These are phyloP conservation scores for Neocrepidodera transversa DNA, from an alignment of 2,888 invertebrate genomes.

Conservation along the genomic window DNA sequence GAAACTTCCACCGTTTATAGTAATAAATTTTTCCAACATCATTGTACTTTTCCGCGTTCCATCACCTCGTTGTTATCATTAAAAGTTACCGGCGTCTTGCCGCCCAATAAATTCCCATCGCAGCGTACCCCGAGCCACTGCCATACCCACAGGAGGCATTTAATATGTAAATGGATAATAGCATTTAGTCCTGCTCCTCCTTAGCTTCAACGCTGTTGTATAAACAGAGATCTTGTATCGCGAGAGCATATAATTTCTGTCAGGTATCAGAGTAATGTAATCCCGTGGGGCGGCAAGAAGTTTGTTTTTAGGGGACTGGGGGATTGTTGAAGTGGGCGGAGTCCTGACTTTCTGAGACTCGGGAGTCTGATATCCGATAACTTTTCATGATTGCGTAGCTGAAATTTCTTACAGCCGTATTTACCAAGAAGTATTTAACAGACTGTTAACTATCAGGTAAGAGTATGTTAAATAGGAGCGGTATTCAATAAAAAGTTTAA, in stretches of 20 bases:
- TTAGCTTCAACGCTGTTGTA: conserved; percentile 26
- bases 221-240: conserved; percentile 35
- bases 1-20: no score
- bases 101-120: conserved; percentile 18
- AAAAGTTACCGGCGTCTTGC: conserved; percentile 11
- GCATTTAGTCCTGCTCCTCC: conserved; percentile 31
- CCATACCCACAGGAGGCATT: conserved; percentile 32
- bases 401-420: conserved; percentile 2
- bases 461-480: no score
- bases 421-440: no score
- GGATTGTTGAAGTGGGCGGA: background rate
- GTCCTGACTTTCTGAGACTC: background rate
- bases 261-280: conserved; percentile 32
- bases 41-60: conserved; percentile 18
- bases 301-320: conserved; percentile 13
- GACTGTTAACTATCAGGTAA: no score
- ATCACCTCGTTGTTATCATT: conserved; percentile 16
- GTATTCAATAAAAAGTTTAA: no score
- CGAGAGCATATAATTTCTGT: conserved; percentile 30
- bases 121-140: conserved; percentile 22
- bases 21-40: no score
- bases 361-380: conserved; percentile 15
- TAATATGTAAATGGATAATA: conserved; percentile 39
- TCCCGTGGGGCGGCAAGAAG: conserved; percentile 25
- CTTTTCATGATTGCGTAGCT: background rate